Base-by-base conservation (phyloP, 2,888 invertebrate species). In the Polyommatus icarus region DNA sequence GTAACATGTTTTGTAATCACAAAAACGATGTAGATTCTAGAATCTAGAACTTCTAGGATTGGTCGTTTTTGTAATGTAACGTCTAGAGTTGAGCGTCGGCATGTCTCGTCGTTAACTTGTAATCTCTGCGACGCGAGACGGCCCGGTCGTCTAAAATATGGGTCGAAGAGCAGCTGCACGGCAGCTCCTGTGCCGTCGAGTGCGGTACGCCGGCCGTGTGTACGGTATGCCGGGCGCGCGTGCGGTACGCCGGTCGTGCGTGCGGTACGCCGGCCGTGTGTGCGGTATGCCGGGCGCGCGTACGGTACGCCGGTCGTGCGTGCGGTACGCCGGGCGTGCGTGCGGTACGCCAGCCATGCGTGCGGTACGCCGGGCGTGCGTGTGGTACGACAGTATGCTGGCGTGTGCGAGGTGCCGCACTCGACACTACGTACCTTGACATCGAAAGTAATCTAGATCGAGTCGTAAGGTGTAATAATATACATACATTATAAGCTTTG, bases 401-500 rank as follows among this genome's bases (percentile, higher is more conserved):
- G 71, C 32, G n/a, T 8, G 71, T 36, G 71, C n/a, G 7, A 7
- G 10, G 36, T 12, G 15, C 73, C 73, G 20, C 40, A 73, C 20
- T 40, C 24, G 73, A 46, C 73, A n/a, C 12, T 73, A 20, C 20
- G 75, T 54, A 29, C 50, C 15, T 15, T 73, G 24, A 75, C 75
- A 75, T 75, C 75, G 75, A 75, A 75, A 50, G 18, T 54, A 54
- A 50, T 54, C 29, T 75, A 29, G 20, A 54, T 75, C 18, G 50
- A 54, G 50, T 24, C 50, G 50, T 73, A 73, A 73, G 73, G 73
- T 50, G 18, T 67, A 18, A 32, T 67, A 50, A 75, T 75, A 24
- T 54, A 20, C 15, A 24, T 75, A 75, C 54, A 54, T 54, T 40
- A 46, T 29, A 75, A 29, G 75, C 75, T 75, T 75, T 75, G 75